Evolutionary conservation across 2,113 vertebrate genomes (phyloP), one percentile per base, ranked within the genome.

Genomic region (Holacanthus passer): DNA sequence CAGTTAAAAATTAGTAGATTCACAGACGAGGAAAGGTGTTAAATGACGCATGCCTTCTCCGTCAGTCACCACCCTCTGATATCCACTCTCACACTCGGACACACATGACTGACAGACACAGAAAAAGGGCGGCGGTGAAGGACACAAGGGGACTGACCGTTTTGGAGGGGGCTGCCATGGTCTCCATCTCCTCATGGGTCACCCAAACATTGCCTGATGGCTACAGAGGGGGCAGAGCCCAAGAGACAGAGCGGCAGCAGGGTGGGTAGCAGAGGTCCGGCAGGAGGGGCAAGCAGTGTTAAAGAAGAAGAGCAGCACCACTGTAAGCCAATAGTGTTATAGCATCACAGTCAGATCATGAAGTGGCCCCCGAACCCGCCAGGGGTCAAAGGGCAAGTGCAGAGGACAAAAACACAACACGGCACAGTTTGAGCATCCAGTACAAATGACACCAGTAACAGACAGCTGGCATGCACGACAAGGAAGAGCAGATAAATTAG

Each of bases 101-200:
- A 56, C 68, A 77, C 53, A 73, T 6, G 43, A 58, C n/a, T 11
- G 60, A 84, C 43, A 78, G 43, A 64, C 45, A 48, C 17, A 81
- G 24, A 60, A 45, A 41, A 17, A 53, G 60, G 55, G 22, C 0
- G 58, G 64, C 13, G 27, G 48, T 48, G 9, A 67, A 81, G 77
- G 88, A 84, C 64, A 86, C 59, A 76, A 9, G 35, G 47, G 73
- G 82, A 98, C 98, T 98, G 93, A 99, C 98, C 97, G 96, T 97
- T 97, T 97, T 99, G 87, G 97, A 95, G 81, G 98, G 97, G 93
- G 98, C 97, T 65, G 98, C 96, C 84, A 99, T 94, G 73, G 96
- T 99, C 96, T 99, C 98, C 98, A 99, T 99, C 95, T 99, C 98
- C 96, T 99, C 98, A 79, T 99, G 98, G 91, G 98, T 99, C 94